Conservation (phyloP, 1,140 invertebrate genomes). For the Danaus plexippus region DNA sequence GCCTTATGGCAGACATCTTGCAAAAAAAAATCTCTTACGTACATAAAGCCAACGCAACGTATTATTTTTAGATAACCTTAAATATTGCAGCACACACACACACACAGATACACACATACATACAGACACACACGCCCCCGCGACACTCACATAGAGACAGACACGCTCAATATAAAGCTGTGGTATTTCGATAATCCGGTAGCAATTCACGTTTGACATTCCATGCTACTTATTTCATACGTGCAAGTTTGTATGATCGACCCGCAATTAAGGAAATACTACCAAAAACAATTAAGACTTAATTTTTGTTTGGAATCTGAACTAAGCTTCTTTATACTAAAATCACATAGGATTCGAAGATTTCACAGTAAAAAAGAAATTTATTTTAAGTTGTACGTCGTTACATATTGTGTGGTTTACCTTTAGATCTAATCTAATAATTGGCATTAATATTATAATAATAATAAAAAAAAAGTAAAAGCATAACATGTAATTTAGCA, state of each 20-base stretch:
- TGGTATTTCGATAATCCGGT: conserved; percentile 14
- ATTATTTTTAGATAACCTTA: conserved; percentile 47
- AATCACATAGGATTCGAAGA: too few species aligned
- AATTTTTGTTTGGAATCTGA: too few species aligned
- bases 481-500: too few species aligned
- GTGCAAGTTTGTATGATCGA: not conserved
- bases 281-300: too few species aligned
- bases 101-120: conserved; percentile 9
- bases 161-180: conserved; percentile 13
- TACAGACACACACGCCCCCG: conserved; percentile 16
- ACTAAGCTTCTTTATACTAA: too few species aligned
- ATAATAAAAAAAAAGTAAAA: too few species aligned
- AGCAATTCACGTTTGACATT: not conserved
- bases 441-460: too few species aligned
- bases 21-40: conserved; percentile 21
- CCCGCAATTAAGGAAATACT: too few species aligned
- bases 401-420: too few species aligned
- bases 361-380: too few species aligned
- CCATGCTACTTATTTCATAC: conserved; percentile 1
- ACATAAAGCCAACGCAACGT: conserved; percentile 24
- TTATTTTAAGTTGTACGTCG: too few species aligned
- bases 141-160: conserved; percentile 16
- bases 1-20: conserved; percentile 10
- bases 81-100: conserved; percentile 27
- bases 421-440: too few species aligned